Percentiles rank a stretch among this genome's conserved stretches.
These are phyloP conservation scores for Bambusicola thoracicus DNA, from an alignment of 2,113 vertebrate genomes.

Conservation along the genomic window DNA sequence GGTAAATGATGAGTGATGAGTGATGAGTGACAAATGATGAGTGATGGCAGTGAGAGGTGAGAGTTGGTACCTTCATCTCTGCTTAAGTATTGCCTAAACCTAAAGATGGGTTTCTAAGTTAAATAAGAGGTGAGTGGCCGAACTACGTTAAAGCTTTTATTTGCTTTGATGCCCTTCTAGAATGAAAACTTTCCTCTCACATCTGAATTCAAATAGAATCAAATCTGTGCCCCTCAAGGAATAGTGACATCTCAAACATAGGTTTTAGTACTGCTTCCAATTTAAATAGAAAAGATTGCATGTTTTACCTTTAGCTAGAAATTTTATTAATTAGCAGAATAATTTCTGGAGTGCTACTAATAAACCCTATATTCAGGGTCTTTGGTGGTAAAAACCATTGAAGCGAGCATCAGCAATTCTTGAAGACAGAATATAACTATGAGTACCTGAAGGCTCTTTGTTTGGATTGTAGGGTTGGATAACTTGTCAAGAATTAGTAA, in stretches of 20 bases:
- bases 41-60: background rate
- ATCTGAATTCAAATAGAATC: background rate
- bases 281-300: background rate
- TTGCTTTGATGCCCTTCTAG: background rate
- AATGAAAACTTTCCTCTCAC: background rate
- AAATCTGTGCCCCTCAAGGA: background rate
- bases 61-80: background rate
- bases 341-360: conserved; percentile 16
- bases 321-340: conserved; percentile 9
- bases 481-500: conserved; percentile 45
- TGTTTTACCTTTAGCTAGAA: background rate
- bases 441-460: conserved; percentile 37
- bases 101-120: background rate
- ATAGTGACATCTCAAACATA: background rate
- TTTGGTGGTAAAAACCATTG: background rate
- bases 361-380: background rate
- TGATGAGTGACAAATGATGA: background rate
- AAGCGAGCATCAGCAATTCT: conserved; percentile 48
- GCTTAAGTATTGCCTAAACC: background rate
- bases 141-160: background rate
- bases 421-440: background rate
- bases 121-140: background rate
- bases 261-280: background rate
- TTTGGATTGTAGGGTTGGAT: conserved; percentile 16
- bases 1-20: background rate